These are phyloP conservation scores for Crotalus viridis DNA, from an alignment of 2,113 vertebrate genomes.

Conservation along the genomic window DNA sequence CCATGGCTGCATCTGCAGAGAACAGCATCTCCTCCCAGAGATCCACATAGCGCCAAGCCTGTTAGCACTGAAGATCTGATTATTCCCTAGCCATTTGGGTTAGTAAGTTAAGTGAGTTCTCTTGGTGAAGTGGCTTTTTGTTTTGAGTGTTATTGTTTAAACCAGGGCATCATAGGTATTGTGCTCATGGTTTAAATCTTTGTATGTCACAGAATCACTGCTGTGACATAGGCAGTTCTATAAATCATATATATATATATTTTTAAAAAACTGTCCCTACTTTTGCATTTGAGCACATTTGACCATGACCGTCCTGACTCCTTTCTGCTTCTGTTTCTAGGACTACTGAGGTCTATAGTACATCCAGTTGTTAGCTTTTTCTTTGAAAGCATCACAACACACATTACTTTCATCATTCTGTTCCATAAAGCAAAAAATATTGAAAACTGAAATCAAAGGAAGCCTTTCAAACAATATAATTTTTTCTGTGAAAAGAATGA, in stretches of 20 bases:
- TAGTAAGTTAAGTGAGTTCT: neutral
- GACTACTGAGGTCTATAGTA: neutral
- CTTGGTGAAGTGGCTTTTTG: neutral
- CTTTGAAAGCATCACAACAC: neutral
- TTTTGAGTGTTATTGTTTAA: neutral
- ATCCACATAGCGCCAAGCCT: neutral
- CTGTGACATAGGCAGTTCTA: neutral
- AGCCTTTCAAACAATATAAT: neutral
- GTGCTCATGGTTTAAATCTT: neutral
- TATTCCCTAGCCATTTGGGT: neutral
- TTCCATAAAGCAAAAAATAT: constrained; percentile 31
- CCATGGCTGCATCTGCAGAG: neutral
- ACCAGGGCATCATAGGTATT: neutral
- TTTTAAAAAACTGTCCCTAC: neutral
- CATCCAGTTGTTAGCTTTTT: neutral
- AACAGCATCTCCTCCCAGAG: neutral
- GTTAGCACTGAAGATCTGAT: neutral
- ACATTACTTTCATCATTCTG: neutral
- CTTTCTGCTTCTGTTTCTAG: neutral
- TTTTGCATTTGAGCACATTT: neutral
- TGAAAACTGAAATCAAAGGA: constrained; percentile 15
- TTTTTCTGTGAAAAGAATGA: constrained; percentile 11
- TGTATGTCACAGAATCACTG: neutral
- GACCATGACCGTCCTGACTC: neutral
- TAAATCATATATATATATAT: neutral